A percentile compares a stretch with the other conserved stretches of the same genome.
These are phyloP conservation scores for Ploceus nigricollis DNA, from an alignment of 2,113 vertebrate species.

Conservation along the genomic window DNA sequence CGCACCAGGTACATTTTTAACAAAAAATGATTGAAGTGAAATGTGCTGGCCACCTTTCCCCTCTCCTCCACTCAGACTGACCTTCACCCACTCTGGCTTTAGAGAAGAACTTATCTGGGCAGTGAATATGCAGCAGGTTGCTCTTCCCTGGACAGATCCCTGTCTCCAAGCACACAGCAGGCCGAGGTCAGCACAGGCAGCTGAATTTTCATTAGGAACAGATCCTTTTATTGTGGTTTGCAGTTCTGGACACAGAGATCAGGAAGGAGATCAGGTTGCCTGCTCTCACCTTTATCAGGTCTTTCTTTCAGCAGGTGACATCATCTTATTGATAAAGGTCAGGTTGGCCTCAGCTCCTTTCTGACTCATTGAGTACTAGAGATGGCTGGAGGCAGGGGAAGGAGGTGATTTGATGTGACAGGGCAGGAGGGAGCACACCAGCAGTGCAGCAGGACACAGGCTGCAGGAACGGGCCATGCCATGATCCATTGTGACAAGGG, in stretches of 20 bases:
- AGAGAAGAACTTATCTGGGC: neutral
- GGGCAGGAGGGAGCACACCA: constrained; percentile 13
- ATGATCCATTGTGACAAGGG: constrained; percentile 36
- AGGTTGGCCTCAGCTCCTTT: neutral
- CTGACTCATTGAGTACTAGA: constrained; percentile 31
- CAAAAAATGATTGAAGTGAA: neutral
- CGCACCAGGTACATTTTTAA: neutral
- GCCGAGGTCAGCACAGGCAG: neutral
- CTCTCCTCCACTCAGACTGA: neutral
- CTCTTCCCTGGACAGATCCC: neutral
- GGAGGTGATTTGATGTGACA: constrained; percentile 42
- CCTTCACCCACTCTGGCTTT: neutral
- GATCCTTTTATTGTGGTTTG: neutral
- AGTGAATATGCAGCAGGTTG: neutral
- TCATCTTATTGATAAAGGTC: constrained; percentile 45
- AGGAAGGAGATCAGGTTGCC: neutral
- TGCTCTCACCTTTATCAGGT: neutral
- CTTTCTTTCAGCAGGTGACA: neutral
- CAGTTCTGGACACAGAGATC: neutral
- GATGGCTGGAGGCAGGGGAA: neutral
- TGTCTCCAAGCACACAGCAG: neutral
- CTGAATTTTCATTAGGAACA: neutral
- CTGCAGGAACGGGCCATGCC: neutral
- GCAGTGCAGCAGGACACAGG: neutral
- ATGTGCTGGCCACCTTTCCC: neutral